These are phyloP conservation scores for Rapana venosa DNA, from an alignment of 2,888 invertebrate genomes.

Conservation along the genomic window DNA sequence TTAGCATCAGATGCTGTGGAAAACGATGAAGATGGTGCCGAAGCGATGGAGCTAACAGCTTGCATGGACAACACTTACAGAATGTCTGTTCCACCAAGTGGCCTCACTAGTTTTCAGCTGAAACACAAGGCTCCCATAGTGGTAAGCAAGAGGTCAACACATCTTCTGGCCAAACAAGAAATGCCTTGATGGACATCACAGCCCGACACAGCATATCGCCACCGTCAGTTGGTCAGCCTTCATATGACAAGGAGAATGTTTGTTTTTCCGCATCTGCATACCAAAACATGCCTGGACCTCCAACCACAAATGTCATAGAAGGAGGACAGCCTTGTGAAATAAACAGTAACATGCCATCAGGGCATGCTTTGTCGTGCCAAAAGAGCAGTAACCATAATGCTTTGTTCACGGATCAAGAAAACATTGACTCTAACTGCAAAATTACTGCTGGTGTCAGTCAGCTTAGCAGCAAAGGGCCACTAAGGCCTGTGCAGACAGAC, in stretches of 20 bases:
- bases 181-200: conserved; percentile 31
- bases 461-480: neutral
- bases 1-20: neutral
- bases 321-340: neutral
- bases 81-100: neutral
- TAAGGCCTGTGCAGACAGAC: neutral
- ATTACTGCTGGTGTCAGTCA: neutral
- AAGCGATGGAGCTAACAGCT: conserved; percentile 29
- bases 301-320: neutral
- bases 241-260: neutral
- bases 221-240: neutral
- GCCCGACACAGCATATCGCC: neutral
- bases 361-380: neutral
- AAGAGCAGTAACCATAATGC: neutral
- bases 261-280: neutral
- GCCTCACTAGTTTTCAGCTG: neutral
- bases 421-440: neutral
- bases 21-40: neutral
- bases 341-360: neutral
- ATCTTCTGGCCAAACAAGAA: neutral
- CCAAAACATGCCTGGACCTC: neutral
- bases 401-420: neutral
- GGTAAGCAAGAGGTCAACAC: neutral
- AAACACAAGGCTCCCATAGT: neutral
- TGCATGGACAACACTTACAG: conserved; percentile 7